A percentile compares a stretch with the other conserved stretches of the same genome.
phyloP scores from a whole-genome alignment of 2,113 vertebrate species.

The Theristicus caerulescens region DNA sequence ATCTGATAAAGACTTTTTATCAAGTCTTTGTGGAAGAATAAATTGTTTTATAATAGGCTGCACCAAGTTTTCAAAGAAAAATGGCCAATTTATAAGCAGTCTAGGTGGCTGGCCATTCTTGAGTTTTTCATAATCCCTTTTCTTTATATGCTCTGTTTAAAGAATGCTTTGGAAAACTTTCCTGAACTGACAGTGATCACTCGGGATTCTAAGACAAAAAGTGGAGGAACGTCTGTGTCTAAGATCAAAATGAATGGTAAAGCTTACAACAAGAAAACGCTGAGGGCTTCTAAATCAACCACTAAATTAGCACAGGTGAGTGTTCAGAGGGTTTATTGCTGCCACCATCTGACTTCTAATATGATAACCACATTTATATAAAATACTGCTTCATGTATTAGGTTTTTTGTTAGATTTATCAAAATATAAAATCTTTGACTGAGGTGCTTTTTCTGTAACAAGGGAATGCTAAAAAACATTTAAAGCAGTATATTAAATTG shows the following conservation, averaged over 20 bases:
- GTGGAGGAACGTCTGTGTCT: slow-evolving; percentile 82
- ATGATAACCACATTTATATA: neutral
- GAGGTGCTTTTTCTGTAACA: neutral
- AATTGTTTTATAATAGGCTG: neutral
- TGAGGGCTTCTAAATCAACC: slow-evolving; percentile 89
- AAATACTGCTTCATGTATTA: neutral
- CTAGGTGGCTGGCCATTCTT: neutral
- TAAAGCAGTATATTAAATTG: neutral
- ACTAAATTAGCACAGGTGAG: slow-evolving; percentile 89
- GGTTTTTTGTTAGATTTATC: neutral
- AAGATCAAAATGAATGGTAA: slow-evolving; percentile 95
- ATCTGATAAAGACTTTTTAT: neutral
- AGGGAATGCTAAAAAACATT: neutral
- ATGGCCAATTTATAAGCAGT: neutral
- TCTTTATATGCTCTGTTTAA: slow-evolving; percentile 52
- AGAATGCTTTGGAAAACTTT: slow-evolving; percentile 95
- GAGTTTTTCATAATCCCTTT: neutral
- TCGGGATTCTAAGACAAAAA: slow-evolving; percentile 85
- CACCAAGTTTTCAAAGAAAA: neutral
- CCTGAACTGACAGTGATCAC: slow-evolving; percentile 93
- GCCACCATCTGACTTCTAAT: neutral
- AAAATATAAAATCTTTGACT: neutral
- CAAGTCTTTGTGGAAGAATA: neutral
- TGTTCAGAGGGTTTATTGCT: neutral
- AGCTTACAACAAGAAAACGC: slow-evolving; percentile 94